Base-by-base conservation (phyloP, 2,113 vertebrate species). In the Hemiscyllium ocellatum region DNA sequence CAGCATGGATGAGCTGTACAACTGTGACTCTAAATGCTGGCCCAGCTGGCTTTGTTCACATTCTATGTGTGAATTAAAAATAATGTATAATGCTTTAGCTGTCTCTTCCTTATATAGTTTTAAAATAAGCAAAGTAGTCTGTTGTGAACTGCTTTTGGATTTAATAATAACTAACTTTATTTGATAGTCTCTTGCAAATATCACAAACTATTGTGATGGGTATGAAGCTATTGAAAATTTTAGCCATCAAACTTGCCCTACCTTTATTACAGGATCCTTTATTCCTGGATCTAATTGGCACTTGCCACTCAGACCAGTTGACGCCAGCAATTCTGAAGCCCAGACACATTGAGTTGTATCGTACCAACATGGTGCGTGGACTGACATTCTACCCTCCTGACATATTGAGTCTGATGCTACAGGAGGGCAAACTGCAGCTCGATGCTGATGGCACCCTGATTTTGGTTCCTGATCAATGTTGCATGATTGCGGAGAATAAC, bases 231-330 rank as follows among this genome's bases (percentile, higher is more conserved):
- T 61, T 91, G 89, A 66, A 93, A 33, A 37, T 93, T 90, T 66
- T 66, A 29, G 56, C 17, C 89, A 33, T 37, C 29, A 3, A 94
- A 89, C 26, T 47, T 24, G 94, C 96, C 65, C 42, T 94, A 70
- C 0, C 95, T 50, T 96, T 97, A 95, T 95, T 50, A 2, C 94
- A 99, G 99, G 97, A 98, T 1, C 98, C 98, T 0, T 26, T 99
- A 72, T 98, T 98, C 96, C 96, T 99, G 96, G 98, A 99, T 96
- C 96, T 99, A 96, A 97, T 99, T 91, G 99, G 99, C 95, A 99
- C 98, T 95, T 99, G 99, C 97, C 98, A 98, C 96, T 98, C 98
- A 17, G 98, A 98, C 95, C 96, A 95, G 95, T 96, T 80, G 80
- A 97, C 98, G 91, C 98, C 99, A 37, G 96, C 96, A 78, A 96